Evolutionary conservation across 2,797 vertebrate species (phyloP).

Genomic region (Chromobotia macracanthus): DNA sequence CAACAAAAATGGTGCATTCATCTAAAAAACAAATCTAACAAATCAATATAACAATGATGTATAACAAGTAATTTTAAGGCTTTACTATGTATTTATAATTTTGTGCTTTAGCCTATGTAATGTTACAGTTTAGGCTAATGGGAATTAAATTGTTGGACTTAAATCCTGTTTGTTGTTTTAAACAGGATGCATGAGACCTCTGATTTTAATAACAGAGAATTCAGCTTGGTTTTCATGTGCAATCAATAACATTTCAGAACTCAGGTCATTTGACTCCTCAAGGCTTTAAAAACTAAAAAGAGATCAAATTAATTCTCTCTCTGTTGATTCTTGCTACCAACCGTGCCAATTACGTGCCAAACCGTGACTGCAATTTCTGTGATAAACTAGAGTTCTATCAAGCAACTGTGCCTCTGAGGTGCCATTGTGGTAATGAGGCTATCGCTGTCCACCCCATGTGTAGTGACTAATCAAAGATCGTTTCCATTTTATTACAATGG

Average conservation of each 20-base stretch:
- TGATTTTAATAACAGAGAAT: background rate
- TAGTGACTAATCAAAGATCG: conserved; percentile 59
- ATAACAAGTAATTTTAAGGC: background rate
- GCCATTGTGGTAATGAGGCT: conserved; percentile 53
- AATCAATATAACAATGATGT: background rate
- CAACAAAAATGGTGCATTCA: background rate
- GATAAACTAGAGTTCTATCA: conserved; percentile 60
- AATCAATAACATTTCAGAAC: conserved; percentile 1
- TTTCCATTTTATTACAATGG: conserved; percentile 59
- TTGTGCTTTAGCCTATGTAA: background rate
- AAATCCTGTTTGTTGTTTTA: background rate
- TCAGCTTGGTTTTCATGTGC: background rate
- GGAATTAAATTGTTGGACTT: no score
- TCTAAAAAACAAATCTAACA: background rate
- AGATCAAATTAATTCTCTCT: conserved; percentile 9
- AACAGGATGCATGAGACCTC: background rate
- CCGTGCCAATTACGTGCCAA: conserved; percentile 41
- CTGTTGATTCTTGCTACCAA: conserved; percentile 11
- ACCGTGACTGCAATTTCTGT: conserved; percentile 30
- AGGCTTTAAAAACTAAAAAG: conserved; percentile 25
- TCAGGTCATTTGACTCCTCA: background rate
- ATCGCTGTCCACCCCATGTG: conserved; percentile 45
- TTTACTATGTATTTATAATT: background rate
- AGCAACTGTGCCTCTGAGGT: conserved; percentile 44
- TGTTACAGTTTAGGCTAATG: background rate